Evolutionary conservation across 2,113 vertebrate genomes (phyloP).

Genomic region (Colistium nudipinnis): DNA sequence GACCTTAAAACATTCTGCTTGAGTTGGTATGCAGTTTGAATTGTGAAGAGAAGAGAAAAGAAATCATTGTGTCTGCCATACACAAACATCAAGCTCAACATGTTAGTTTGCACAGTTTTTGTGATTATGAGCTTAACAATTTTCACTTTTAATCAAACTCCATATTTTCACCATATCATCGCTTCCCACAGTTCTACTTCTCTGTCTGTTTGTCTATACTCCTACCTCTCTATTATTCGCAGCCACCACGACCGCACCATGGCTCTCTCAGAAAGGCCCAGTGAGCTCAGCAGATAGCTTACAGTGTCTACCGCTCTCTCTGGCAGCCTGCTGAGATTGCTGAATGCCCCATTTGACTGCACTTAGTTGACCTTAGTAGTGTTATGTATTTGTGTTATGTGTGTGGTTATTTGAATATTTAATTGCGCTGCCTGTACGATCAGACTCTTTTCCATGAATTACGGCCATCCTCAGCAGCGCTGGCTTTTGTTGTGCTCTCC

Average conservation of each 20-base stretch:
- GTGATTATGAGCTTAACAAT: constrained; percentile 48
- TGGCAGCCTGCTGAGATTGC: constrained; percentile 8
- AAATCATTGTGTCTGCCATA: too few species aligned
- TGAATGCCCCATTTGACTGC: background rate
- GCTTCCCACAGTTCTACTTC: background rate
- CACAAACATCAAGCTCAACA: constrained; percentile 40
- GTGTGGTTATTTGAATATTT: background rate
- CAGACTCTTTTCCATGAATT: background rate
- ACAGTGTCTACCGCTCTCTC: too few species aligned
- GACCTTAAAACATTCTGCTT: too few species aligned
- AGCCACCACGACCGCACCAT: background rate
- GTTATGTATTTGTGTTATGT: background rate
- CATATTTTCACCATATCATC: constrained; percentile 10
- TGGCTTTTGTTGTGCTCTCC: constrained; percentile 21
- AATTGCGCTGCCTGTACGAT: background rate
- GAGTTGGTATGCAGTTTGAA: too few species aligned
- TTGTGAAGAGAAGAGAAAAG: too few species aligned
- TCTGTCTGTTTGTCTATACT: background rate
- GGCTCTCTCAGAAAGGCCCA: background rate
- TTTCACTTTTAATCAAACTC: constrained; percentile 45
- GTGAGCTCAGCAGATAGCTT: background rate
- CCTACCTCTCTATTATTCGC: too few species aligned
- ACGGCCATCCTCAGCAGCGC: constrained; percentile 8
- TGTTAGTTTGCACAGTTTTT: constrained; percentile 29
- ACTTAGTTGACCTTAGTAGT: background rate